A percentile compares a stretch with the other conserved stretches of the same genome.
Evolutionary conservation across 1,140 invertebrate genomes (phyloP).

Genomic region (Marisa cornuarietis): DNA sequence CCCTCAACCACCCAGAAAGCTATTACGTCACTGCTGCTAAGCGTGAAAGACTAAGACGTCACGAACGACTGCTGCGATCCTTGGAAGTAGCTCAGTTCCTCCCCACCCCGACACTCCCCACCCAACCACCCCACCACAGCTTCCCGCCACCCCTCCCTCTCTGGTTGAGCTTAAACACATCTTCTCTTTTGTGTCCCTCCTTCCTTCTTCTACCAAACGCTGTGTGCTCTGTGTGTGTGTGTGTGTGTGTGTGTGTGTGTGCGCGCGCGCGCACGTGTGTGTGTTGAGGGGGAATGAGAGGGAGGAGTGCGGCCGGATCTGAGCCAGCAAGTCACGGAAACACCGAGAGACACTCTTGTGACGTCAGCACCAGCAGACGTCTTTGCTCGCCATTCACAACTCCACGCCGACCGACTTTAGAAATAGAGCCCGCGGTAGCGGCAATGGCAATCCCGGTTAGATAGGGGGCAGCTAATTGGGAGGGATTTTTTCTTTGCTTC

Average conservation of each 20-base stretch:
- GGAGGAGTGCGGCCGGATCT: neutral
- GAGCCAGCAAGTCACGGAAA: no score
- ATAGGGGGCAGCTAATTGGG: no score
- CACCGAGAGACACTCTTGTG: no score
- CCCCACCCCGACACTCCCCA: neutral
- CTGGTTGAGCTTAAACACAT: neutral
- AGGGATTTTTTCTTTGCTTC: neutral
- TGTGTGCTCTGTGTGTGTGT: slow-evolving; percentile 7
- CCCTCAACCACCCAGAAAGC: neutral
- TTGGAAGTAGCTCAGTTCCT: neutral
- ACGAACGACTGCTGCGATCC: neutral
- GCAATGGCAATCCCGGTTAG: no score
- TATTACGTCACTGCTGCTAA: slow-evolving; percentile 2
- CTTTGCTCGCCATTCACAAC: no score
- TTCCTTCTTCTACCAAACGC: neutral
- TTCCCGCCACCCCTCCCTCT: neutral
- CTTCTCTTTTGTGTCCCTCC: neutral
- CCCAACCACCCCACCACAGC: neutral
- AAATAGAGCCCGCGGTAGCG: no score
- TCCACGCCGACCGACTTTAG: no score
- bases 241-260: slow-evolving; percentile 11
- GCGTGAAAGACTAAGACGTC: neutral
- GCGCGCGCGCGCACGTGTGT: neutral
- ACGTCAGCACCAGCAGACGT: no score
- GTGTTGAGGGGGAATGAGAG: neutral